Conservation (phyloP, 2,888 invertebrate species). For the Sepioteuthis lessoniana region DNA sequence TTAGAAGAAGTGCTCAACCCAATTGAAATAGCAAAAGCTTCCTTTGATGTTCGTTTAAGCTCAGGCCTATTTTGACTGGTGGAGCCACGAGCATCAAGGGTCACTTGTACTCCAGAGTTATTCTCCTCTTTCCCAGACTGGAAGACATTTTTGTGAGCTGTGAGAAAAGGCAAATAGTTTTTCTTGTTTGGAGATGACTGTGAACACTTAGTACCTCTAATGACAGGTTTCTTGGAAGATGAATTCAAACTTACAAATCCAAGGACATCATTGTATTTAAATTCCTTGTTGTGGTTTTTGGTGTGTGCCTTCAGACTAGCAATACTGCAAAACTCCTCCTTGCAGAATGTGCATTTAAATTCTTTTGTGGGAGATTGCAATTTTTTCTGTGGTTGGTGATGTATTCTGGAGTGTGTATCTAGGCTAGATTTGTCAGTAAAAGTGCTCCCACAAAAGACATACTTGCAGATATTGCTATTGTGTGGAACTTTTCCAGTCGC, state of each 20-base stretch:
- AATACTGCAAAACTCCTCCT: too few species aligned
- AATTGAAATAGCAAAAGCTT: conserved; percentile 21
- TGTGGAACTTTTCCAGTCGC: not conserved
- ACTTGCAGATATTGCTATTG: not conserved
- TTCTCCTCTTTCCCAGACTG: not conserved
- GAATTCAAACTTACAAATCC: not conserved
- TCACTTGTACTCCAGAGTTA: not conserved
- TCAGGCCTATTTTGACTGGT: not conserved
- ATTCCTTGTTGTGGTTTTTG: not conserved
- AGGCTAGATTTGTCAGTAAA: not conserved
- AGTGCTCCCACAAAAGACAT: not conserved
- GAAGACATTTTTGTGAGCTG: not conserved
- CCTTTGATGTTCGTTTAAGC: not conserved
- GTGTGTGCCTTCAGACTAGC: too few species aligned
- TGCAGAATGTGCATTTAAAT: not conserved
- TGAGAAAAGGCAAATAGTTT: not conserved
- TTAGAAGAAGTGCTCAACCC: not conserved
- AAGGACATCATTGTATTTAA: not conserved
- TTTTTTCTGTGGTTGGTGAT: not conserved
- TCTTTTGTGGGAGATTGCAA: not conserved
- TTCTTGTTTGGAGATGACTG: not conserved
- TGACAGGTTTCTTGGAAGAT: not conserved
- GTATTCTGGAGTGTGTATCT: not conserved
- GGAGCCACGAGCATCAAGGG: not conserved
- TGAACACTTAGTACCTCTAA: not conserved